Evolutionary conservation across 1,140 invertebrate species (phyloP).

Genomic region (Drosophila saltans): DNA sequence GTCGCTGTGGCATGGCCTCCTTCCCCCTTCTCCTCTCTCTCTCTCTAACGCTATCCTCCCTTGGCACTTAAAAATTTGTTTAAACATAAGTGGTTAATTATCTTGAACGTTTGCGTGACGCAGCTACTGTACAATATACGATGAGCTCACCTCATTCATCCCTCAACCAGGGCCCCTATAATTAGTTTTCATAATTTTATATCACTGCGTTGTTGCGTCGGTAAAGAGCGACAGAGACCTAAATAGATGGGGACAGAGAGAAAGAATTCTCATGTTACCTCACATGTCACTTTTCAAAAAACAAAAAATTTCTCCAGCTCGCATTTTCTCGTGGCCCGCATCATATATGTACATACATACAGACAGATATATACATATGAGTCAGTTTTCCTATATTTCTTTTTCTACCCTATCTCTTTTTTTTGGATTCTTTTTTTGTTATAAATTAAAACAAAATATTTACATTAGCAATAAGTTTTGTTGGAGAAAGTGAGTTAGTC

Average conservation of each 20-base stretch:
- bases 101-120: conserved; percentile 72
- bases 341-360: not conserved
- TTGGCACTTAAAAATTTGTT: conserved; percentile 73
- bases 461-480: conserved; percentile 73
- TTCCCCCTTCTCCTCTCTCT: not conserved
- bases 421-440: conserved; percentile 45
- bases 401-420: not conserved
- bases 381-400: not conserved
- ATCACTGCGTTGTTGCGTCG: conserved; percentile 61
- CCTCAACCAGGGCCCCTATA: conserved; percentile 60
- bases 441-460: conserved; percentile 79
- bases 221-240: conserved; percentile 11
- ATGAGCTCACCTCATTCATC: conserved; percentile 33
- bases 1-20: conserved; percentile 43
- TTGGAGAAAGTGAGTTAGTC: conserved; percentile 32
- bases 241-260: not conserved
- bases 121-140: conserved; percentile 40
- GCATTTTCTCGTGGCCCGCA: conserved; percentile 46
- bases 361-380: not conserved
- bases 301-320: conserved; percentile 12
- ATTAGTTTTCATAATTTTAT: conserved; percentile 77
- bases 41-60: not conserved
- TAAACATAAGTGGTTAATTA: conserved; percentile 81
- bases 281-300: conserved; percentile 53
- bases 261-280: conserved; percentile 36